Base-by-base conservation (phyloP, 1,140 invertebrate species). In the Drosophila lini region DNA sequence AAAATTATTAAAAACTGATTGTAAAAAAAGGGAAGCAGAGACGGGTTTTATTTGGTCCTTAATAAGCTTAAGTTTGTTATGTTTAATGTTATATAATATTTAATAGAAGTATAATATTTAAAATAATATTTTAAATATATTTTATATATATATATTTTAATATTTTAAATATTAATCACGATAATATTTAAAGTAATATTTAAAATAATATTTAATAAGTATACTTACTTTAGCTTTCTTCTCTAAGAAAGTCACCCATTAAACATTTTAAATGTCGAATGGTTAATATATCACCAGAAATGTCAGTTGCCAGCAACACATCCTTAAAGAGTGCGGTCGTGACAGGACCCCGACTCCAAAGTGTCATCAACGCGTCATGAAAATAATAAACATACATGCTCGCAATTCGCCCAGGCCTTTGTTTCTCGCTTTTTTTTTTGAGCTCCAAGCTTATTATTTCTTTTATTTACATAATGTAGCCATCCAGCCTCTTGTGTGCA, bases 401-500 rank as follows among this genome's bases (percentile, higher is more conserved):
- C 42, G 16, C 36, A 67, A 38, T 71, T 57, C 19, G 34, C 60
- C 25, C 38, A 32, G 73, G 47, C 16, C 53, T 67, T 78, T 56
- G 50, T 44, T n/a, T 59, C 11, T 50, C n/a, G 3, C 52, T 62
- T 48, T 28, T 50, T 53, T 16, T 10, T 34, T 63, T 44, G 50
- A 15, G 32, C 32, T 38, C 34, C n/a, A 42, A 70, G 80, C 80
- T 88, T 86, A 86, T 86, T 86, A 88, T 86, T 88, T 88, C 74
- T 88, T 88, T 89, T 88, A 88, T 88, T 88, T 88, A 88, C 83
- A 88, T 88, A 88, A 83, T 77, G 80, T 83, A 64, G 68, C 74
- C 74, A 69, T 69, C 80, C 81, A 78, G 55, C 78, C 80, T 81
- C 74, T 88, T 70, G 80, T 83, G 84, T 78, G 83, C 83, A 88